Conservation (phyloP, 2,888 invertebrate species). For the Scaptomyza parva region DNA sequence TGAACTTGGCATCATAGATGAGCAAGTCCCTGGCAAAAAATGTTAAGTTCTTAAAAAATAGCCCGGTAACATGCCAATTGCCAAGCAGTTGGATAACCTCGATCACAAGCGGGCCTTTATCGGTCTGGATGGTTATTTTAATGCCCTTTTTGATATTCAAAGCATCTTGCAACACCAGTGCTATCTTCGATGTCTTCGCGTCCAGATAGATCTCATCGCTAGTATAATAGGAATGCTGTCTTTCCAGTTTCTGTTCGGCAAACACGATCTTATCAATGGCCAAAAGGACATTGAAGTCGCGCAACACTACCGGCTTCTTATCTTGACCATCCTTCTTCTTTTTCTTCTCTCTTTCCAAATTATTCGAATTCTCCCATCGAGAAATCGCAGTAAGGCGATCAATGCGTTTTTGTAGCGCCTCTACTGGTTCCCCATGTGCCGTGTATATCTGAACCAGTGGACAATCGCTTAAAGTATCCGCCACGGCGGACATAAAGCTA, state of each 20-base stretch:
- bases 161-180: neutral
- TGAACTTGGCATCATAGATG: constrained; percentile 30
- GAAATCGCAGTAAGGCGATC: neutral
- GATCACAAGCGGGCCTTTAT: constrained; percentile 19
- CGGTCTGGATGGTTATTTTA: no score
- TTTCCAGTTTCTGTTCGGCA: constrained; percentile 18
- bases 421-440: constrained; percentile 36
- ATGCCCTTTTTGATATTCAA: neutral
- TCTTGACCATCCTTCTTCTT: neutral
- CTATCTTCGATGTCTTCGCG: neutral
- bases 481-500: constrained; percentile 35
- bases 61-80: constrained; percentile 44
- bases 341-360: neutral
- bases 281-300: constrained; percentile 20
- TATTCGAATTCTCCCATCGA: neutral
- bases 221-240: neutral
- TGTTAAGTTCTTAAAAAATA: neutral
- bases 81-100: constrained; percentile 4
- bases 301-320: constrained; percentile 20
- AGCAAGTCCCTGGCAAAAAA: constrained; percentile 29
- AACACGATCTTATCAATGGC: constrained; percentile 22
- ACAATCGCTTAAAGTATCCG: constrained; percentile 31
- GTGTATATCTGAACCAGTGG: constrained; percentile 60
- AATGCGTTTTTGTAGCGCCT: constrained; percentile 25
- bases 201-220: neutral